A percentile compares a stretch with the other conserved stretches of the same genome.
Conservation (phyloP, 2,113 vertebrate genomes). For the Ceratotherium simum region DNA sequence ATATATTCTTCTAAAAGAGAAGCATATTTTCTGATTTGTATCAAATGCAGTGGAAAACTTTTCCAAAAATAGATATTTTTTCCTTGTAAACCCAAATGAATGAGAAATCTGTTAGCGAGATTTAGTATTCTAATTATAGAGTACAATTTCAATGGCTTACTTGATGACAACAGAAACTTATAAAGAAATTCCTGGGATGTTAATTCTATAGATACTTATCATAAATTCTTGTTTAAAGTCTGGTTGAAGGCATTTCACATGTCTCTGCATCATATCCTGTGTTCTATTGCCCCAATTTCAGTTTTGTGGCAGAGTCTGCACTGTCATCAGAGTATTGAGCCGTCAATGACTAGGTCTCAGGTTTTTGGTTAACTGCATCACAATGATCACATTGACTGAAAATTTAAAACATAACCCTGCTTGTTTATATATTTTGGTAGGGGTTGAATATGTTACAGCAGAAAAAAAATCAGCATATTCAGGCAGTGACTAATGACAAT, state of each 20-base stretch:
- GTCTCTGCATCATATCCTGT: background rate
- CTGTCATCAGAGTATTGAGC: conserved; percentile 39
- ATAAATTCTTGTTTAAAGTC: background rate
- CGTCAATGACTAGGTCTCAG: background rate
- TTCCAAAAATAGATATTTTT: background rate
- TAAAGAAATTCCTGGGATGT: background rate
- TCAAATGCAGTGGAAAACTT: background rate
- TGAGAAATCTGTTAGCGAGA: background rate
- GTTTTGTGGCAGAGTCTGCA: background rate
- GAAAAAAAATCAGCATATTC: background rate
- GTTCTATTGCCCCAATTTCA: background rate
- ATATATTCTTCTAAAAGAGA: background rate
- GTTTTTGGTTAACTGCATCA: conserved; percentile 50
- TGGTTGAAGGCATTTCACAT: background rate
- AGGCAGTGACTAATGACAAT: background rate
- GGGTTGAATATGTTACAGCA: background rate
- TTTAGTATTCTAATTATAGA: background rate
- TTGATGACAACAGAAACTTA: background rate
- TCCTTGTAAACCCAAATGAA: background rate
- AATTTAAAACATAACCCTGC: conserved; percentile 24
- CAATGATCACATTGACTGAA: conserved; percentile 26
- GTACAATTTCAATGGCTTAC: background rate
- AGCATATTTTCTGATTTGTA: background rate
- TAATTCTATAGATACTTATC: background rate
- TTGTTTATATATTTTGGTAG: background rate